Conservation (phyloP, 1,140 invertebrate species). For the Tetraneura akinire region DNA sequence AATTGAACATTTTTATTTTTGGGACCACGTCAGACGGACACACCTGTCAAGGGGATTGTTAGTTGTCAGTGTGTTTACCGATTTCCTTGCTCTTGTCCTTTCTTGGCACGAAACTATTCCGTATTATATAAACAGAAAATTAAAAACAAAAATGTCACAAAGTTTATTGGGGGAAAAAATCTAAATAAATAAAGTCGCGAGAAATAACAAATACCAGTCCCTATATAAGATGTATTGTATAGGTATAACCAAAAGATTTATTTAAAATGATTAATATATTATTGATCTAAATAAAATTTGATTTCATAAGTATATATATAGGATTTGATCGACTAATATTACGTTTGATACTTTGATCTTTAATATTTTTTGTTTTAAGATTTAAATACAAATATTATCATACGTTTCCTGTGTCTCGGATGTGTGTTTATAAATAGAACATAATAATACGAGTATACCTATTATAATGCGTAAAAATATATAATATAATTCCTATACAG, state of each 20-base stretch:
- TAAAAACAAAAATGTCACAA: conserved; percentile 48
- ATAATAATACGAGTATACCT: too few species aligned
- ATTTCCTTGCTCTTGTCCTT: conserved; percentile 32
- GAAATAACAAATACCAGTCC: background rate
- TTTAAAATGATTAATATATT: background rate
- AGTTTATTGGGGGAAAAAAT: conserved; percentile 28
- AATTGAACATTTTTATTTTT: conserved; percentile 51
- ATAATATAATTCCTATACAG: too few species aligned
- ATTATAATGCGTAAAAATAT: too few species aligned
- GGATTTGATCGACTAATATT: too few species aligned
- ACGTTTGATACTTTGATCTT: too few species aligned
- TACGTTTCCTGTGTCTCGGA: too few species aligned
- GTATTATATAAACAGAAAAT: conserved; percentile 47
- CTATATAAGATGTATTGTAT: too few species aligned
- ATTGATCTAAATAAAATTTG: background rate
- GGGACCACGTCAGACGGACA: conserved; percentile 37
- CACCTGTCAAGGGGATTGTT: conserved; percentile 50
- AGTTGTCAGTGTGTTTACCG: conserved; percentile 42
- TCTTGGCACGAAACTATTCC: conserved; percentile 33
- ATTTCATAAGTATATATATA: too few species aligned
- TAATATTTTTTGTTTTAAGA: too few species aligned
- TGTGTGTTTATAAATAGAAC: too few species aligned
- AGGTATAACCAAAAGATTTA: background rate
- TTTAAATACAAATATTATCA: too few species aligned
- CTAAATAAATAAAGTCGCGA: conserved; percentile 26